A percentile compares a stretch with the other conserved stretches of the same genome.
Evolutionary conservation across 2,888 invertebrate species (phyloP).

Genomic region (Oligia latruncula): DNA sequence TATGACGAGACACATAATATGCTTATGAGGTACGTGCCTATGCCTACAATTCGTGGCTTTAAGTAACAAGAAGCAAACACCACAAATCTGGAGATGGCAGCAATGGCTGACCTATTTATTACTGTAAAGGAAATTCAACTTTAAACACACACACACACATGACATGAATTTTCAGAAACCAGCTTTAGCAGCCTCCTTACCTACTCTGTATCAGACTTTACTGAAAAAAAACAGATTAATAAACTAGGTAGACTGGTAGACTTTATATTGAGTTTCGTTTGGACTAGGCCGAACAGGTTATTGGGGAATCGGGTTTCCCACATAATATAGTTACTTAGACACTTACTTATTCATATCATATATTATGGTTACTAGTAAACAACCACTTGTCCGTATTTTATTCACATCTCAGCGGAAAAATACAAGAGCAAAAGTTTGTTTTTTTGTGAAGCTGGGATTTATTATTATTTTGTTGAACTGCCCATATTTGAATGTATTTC

Average conservation of each 20-base stretch:
- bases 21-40: conserved; percentile 45
- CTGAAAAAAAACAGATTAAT: neutral
- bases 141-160: neutral
- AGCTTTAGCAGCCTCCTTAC: neutral
- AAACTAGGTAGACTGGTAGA: neutral
- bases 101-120: neutral
- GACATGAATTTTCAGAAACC: neutral
- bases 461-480: neutral
- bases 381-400: neutral
- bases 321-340: neutral
- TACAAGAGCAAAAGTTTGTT: conserved; percentile 3
- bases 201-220: neutral
- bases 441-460: conserved; percentile 19
- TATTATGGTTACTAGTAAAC: neutral
- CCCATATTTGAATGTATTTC: neutral
- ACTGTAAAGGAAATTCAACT: conserved; percentile 2
- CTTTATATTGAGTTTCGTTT: conserved; percentile 12
- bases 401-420: conserved; percentile 12
- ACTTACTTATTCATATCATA: neutral
- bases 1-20: conserved; percentile 29
- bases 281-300: neutral
- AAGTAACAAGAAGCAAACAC: conserved; percentile 28
- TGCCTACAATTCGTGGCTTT: conserved; percentile 43
- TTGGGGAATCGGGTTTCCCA: neutral
- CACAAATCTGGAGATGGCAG: neutral